Percentiles rank a stretch among this genome's conserved stretches.
phyloP scores from a whole-genome alignment of 2,797 vertebrate genomes.

The Danio choprae region DNA sequence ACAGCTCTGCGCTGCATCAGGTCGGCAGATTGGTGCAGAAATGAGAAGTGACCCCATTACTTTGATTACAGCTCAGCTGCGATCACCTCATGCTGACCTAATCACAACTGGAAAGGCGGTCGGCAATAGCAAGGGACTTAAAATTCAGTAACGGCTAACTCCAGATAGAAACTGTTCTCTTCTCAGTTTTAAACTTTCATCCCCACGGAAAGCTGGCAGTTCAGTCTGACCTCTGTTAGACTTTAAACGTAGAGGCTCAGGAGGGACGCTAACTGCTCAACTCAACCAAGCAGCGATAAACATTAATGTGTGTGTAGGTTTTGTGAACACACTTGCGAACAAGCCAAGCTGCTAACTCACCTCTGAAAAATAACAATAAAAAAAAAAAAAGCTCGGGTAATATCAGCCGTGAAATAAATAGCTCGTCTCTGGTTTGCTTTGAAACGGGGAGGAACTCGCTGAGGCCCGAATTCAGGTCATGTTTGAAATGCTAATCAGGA shows the following conservation, averaged over 20 bases:
- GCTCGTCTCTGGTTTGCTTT: constrained; percentile 35
- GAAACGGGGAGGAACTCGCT: constrained; percentile 16
- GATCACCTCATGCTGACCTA: constrained; percentile 20
- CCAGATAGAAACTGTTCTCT: neutral
- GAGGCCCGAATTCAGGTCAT: constrained; percentile 49
- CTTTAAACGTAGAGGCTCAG: constrained; percentile 19
- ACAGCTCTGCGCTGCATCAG: neutral
- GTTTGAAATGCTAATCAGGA: constrained; percentile 55
- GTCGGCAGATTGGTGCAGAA: neutral
- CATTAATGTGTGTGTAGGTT: neutral
- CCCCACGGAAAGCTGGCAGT: neutral
- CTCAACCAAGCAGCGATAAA: constrained; percentile 26
- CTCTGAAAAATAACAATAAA: neutral
- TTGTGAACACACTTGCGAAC: neutral
- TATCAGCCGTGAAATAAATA: constrained; percentile 34
- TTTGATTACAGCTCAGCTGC: constrained; percentile 21
- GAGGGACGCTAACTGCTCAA: constrained; percentile 19
- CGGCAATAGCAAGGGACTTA: constrained; percentile 10
- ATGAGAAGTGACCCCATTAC: constrained; percentile 3
- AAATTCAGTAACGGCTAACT: neutral
- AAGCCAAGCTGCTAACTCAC: constrained; percentile 26
- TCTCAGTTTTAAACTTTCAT: constrained; percentile 12
- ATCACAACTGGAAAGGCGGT: constrained; percentile 31
- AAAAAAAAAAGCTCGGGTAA: constrained; percentile 1
- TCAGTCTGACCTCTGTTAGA: constrained; percentile 5